Base-by-base conservation (phyloP, 2,113 vertebrate species). In the Atractosteus spatula region DNA sequence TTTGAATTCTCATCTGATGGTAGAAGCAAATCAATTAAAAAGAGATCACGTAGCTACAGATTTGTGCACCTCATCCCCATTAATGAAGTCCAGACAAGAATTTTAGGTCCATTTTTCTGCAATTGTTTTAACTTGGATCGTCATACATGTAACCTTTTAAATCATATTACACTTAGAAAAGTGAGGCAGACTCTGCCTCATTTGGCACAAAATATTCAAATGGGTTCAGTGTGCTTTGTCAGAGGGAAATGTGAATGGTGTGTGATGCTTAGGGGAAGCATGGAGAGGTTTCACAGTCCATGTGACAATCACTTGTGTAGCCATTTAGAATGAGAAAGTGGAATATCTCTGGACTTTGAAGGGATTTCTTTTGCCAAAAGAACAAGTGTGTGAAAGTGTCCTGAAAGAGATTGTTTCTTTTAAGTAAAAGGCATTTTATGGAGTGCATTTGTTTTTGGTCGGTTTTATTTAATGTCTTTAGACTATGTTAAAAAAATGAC, bases 261-360 rank as follows among this genome's bases (percentile, higher is more conserved):
- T 7, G 41, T 13, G 66, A 44, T 51, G 5, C 47, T 10, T 51
- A 51, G 44, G 66, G 8, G 11, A 29, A 29, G 29, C 29, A 16
- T 16, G 13, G n/a, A 7, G n/a, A 11, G 10, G 17, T 4, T 41
- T 5, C 47, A 17, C 65, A 41, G 43, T 10, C 17, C 17, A 11
- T 62, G 43, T 62, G 66, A 47, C 72, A 74, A 56, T 17, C 66
- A 44, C 54, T 10, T 42, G 11, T 56, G 29, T 29, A 29, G 44
- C 71, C 71, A 73, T 73, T 64, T 73, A 64, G 55, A n/a, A 29
- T 8, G 47, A 51, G 47, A 51, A 51, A 10, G 47, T 51, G 45
- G 44, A 47, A 29, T 57, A 68, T 66, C 55, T 62, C 66, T 68
- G 66, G 56, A 13, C 56, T 51, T 66, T n/a, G 57, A 29, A 29